Evolutionary conservation across 2,797 vertebrate species (phyloP).

Genomic region (Macrochelys suwanniensis): DNA sequence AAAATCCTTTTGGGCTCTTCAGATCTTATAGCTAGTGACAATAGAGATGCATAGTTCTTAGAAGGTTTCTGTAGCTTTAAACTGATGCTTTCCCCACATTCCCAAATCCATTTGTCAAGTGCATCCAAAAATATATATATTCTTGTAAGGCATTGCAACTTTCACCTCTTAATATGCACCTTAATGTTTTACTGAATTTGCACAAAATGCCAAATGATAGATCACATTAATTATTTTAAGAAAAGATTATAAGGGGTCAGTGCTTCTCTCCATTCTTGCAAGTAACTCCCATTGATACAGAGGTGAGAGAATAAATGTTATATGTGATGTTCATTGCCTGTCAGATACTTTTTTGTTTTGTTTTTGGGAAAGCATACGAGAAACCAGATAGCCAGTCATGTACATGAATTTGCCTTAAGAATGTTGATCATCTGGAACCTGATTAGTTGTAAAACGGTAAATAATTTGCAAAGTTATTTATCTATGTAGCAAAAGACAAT

Average conservation of each 20-base stretch:
- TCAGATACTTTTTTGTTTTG: not conserved
- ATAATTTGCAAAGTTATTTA: conserved; percentile 76
- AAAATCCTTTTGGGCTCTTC: conserved; percentile 46
- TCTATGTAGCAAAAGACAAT: conserved; percentile 61
- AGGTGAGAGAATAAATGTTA: conserved; percentile 12
- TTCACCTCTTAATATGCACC: conserved; percentile 36
- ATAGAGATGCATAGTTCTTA: conserved; percentile 43
- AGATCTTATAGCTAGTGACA: conserved; percentile 29
- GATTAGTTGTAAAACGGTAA: conserved; percentile 69
- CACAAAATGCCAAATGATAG: not conserved
- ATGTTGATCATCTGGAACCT: conserved; percentile 56
- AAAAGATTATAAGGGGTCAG: conserved; percentile 16
- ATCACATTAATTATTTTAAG: conserved; percentile 23
- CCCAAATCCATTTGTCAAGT: conserved; percentile 41
- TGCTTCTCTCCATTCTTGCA: not conserved
- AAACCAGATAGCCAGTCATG: conserved; percentile 35
- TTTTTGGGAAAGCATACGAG: not conserved
- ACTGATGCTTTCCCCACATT: conserved; percentile 49
- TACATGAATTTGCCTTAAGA: conserved; percentile 69
- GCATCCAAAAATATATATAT: conserved; percentile 38
- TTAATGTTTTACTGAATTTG: conserved; percentile 31
- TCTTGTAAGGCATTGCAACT: conserved; percentile 13
- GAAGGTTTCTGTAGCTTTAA: conserved; percentile 66
- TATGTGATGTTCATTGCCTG: not conserved
- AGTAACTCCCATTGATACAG: not conserved